Evolutionary conservation across 2,797 vertebrate species (phyloP).

Genomic region (Dryobates pubescens): DNA sequence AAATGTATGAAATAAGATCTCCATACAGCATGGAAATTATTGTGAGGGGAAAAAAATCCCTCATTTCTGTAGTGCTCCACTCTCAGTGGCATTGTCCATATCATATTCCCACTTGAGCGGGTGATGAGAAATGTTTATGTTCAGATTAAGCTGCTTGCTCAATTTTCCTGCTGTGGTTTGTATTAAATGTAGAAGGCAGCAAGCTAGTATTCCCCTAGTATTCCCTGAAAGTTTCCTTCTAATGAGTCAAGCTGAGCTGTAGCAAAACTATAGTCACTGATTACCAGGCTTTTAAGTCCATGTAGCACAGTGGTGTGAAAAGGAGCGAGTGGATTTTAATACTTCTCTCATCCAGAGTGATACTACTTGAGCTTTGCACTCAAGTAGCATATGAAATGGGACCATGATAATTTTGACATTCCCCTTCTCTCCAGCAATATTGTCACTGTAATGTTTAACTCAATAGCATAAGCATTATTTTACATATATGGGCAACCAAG

Average conservation of each 20-base stretch:
- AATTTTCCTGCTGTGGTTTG: slow-evolving; percentile 41
- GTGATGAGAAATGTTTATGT: background rate
- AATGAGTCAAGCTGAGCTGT: slow-evolving; percentile 49
- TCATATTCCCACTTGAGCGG: slow-evolving; percentile 20
- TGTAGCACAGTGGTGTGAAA: slow-evolving; percentile 20
- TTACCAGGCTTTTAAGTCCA: slow-evolving; percentile 28
- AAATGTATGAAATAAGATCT: background rate
- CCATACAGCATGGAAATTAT: background rate
- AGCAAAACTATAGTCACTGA: background rate
- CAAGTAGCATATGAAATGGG: background rate
- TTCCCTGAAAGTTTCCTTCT: slow-evolving; percentile 29
- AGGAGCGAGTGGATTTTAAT: slow-evolving; percentile 24
- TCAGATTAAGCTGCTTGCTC: background rate
- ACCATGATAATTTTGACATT: background rate
- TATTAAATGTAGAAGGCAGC: slow-evolving; percentile 21
- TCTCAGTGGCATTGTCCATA: background rate
- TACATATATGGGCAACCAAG: background rate
- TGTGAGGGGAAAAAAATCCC: background rate
- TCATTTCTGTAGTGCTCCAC: background rate
- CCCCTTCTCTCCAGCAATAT: background rate
- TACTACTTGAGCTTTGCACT: background rate
- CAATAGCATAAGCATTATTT: background rate
- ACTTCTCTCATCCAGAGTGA: background rate
- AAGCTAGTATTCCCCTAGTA: slow-evolving; percentile 39
- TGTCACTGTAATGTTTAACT: background rate